A percentile compares a stretch with the other conserved stretches of the same genome.
Conservation (phyloP, 2,888 invertebrate species). For the Tachina fera region DNA sequence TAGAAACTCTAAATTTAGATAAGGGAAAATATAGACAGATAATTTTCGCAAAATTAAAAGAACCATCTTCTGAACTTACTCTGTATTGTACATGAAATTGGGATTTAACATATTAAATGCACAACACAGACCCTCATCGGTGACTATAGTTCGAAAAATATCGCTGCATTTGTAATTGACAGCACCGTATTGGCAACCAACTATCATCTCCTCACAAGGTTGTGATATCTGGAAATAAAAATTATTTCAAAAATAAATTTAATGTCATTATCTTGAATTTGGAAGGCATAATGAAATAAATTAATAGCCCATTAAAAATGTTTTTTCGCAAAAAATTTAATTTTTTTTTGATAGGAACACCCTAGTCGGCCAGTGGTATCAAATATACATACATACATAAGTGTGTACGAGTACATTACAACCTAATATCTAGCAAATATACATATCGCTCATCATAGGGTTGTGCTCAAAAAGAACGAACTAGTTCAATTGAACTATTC, state of each 20-base stretch:
- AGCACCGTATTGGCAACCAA: conserved; percentile 88
- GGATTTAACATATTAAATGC: conserved; percentile 90
- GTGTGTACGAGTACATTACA: no score
- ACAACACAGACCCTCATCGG: conserved; percentile 90
- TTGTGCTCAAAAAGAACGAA: no score
- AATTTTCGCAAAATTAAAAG: neutral
- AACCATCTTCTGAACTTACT: conserved; percentile 18
- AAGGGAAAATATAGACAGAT: neutral
- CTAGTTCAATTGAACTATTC: no score
- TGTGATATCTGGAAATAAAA: conserved; percentile 86
- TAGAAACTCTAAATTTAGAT: conserved; percentile 27
- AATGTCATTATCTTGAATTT: no score
- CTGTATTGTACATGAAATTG: conserved; percentile 75
- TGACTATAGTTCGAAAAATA: conserved; percentile 86
- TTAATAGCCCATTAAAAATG: no score
- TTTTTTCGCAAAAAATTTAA: no score
- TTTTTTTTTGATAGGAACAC: no score
- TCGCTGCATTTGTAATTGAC: conserved; percentile 85
- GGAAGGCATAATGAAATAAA: no score
- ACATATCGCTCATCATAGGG: no score
- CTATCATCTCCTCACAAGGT: conserved; percentile 88
- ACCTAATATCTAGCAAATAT: no score
- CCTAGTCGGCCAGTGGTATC: no score
- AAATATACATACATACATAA: no score
- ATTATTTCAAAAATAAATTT: neutral